Evolutionary conservation across 2,113 vertebrate species (phyloP).

Genomic region (Antechinus flavipes): DNA sequence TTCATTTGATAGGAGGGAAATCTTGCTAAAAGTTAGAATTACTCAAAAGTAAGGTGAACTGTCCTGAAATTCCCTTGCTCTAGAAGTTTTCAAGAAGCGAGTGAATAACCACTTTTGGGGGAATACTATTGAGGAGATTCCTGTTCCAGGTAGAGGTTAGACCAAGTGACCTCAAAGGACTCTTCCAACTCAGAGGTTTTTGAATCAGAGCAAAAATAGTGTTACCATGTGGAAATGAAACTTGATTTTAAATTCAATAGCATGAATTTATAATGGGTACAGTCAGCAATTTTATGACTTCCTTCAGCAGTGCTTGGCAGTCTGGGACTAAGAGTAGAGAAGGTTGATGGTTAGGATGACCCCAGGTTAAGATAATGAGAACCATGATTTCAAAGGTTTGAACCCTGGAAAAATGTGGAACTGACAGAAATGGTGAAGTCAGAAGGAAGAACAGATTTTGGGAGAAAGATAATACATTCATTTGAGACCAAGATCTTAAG

Average conservation of each 20-base stretch:
- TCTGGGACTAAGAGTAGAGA: neutral
- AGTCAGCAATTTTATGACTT: slow-evolving; percentile 2
- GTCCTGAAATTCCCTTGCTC: neutral
- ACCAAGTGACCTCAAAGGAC: neutral
- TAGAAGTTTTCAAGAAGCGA: neutral
- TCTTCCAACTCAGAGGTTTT: neutral
- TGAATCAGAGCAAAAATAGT: neutral
- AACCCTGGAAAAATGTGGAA: neutral
- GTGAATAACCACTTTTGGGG: neutral
- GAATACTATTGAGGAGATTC: neutral
- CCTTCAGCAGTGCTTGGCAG: neutral
- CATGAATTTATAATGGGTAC: neutral
- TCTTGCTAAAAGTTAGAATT: neutral
- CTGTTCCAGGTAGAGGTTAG: neutral
- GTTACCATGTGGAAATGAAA: neutral
- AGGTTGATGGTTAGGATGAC: neutral
- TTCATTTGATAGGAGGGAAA: neutral
- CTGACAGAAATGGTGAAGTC: neutral
- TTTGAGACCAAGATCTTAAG: neutral
- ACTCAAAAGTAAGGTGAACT: neutral
- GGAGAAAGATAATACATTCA: neutral
- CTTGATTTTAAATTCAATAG: neutral
- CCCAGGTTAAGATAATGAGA: neutral
- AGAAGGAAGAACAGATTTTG: neutral
- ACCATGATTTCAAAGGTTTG: neutral